Base-by-base conservation (phyloP, 92 coral and sea anemone species). In the Diadumene lineata region DNA sequence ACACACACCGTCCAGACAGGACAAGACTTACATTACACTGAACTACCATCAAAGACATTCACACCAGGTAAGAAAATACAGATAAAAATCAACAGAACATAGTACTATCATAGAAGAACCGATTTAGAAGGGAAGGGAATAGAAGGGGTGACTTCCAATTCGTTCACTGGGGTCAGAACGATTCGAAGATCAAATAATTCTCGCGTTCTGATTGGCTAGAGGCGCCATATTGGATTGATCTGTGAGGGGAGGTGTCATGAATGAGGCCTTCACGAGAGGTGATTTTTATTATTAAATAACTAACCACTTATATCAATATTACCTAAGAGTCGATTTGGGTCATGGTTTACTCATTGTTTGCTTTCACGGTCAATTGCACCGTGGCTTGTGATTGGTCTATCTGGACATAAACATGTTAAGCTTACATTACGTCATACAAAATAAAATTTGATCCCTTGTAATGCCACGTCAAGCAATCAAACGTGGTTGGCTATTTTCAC, bases 201-300 rank as follows among this genome's bases (percentile, higher is more conserved):
- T 70, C 75, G 74, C 62, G 27, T 50, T 72, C 43, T 79, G 86
- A 91, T 91, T 88, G 97, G 97, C 48, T 64, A 44, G 34, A 38
- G 68, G 69, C 60, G 87, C 74, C 60, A 78, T 78, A 53, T 56
- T 61, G 77, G 68, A 62, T 84, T 57, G 82, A 81, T 72, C 85
- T 82, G 71, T 84, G 92, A 80, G 64, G 79, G 75, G 50, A 66
- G 80, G 67, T 83, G 72, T 48, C 76, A 55, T 44, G 53, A 34
- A 82, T 80, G 78, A 73, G 88, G 86, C 63, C 81, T 72, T 75
- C 84, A 79, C 83, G 61, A 70, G 87, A 84, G 82, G 87, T 74
- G 83, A 70, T 88, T 88, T 91, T 91, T 91, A 91, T 91, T 91
- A 91, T 91, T 91, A 91, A 91, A 91, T 91, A 91, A 93, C 93